Base-by-base conservation (phyloP, 2,888 invertebrate species). In the Malthinus flaveolus region DNA sequence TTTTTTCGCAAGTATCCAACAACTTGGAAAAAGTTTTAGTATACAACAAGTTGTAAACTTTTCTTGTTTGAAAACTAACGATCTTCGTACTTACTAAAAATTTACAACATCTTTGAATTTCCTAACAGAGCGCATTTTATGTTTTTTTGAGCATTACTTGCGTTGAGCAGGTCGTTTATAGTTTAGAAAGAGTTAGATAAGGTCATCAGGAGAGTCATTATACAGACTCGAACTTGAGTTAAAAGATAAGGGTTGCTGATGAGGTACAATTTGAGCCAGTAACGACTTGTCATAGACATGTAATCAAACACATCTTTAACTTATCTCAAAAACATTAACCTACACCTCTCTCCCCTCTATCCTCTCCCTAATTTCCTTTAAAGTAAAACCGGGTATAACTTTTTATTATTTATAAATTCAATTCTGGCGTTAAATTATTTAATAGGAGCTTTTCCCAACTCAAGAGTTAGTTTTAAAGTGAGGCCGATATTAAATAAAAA, bases 181-280 rank as follows among this genome's bases (percentile, higher is more conserved):
- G 37, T 15, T 35, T 15, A 47, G 33, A 23, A 54, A 47, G 47
- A 47, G 54, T 54, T 48, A 54, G 54, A 54, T 54, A 54, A 54
- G 47, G 54, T 54, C 54, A 54, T 54, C 47, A 54, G 47, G 13
- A 10, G 37, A 13, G 52, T 52, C 52, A 45, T 52, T 54, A 48
- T 36, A 46, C 46, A 23, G 33, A 15, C 42, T 11, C 13, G 32
- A 54, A 48, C 47, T 54, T 54, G 47, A 15, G 54, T 46, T 48
- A 54, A 54, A 45, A 37, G 47, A 47, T 54, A 54, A 54, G 47
- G 39, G 32, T 32, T 54, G 54, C 54, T 54, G 54, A 54, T 54
- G 54, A 39, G 15, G 47, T 32, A 31, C 10, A 54, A 54, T 32
- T 54, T 54, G n/a, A 23, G 33, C 35, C 47, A 37, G 54, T 54